A percentile compares a stretch with the other conserved stretches of the same genome.
Conservation (phyloP, 2,113 vertebrate genomes). For the Variabilichromis moorii region DNA sequence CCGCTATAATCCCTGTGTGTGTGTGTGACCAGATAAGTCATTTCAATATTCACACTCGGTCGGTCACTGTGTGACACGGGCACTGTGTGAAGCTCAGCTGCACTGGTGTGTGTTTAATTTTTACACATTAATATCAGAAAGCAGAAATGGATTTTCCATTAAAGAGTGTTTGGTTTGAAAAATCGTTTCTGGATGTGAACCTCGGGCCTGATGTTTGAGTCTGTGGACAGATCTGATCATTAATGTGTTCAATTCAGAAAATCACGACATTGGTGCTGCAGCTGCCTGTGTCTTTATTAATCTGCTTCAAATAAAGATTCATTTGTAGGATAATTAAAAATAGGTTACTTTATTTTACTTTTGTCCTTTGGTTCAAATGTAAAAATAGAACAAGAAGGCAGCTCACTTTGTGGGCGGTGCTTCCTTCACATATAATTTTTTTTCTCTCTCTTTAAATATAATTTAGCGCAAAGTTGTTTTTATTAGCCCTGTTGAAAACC, state of each 20-base stretch:
- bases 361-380: not conserved
- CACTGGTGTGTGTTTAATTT: not conserved
- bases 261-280: not conserved
- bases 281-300: not conserved
- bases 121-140: not conserved
- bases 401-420: not conserved
- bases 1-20: slow-evolving; percentile 41
- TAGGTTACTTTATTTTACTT: not conserved
- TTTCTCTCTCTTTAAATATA: not conserved
- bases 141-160: not conserved
- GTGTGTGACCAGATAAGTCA: slow-evolving; percentile 49
- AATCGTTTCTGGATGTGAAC: not conserved
- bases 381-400: not conserved
- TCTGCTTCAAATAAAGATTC: not conserved
- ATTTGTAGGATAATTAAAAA: not conserved
- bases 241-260: not conserved
- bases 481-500: not conserved
- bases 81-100: slow-evolving; percentile 24
- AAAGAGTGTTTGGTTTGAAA: not conserved
- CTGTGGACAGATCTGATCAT: not conserved
- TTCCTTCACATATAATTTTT: not conserved
- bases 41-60: slow-evolving; percentile 59
- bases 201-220: not conserved
- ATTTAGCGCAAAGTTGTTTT: not conserved
- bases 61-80: slow-evolving; percentile 21